Base-by-base conservation (phyloP, 1,140 invertebrate species). In the Subanguina moxae region DNA sequence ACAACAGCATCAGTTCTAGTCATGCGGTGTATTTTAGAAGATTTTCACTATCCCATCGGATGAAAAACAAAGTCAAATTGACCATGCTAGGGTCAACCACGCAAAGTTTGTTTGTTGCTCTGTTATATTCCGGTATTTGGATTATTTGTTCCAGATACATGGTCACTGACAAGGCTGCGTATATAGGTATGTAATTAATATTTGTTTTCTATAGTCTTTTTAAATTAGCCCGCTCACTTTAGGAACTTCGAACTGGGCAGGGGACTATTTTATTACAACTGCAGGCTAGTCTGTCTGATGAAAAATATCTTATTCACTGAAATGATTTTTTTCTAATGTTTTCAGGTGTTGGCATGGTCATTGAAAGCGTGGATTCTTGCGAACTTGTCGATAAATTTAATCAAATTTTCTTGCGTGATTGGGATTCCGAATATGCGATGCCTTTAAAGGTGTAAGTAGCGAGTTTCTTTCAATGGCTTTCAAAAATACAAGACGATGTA, bases 191-290 rank as follows among this genome's bases (percentile, higher is more conserved):
- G 43, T 56, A 1, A 57, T 19, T 28, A 25, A n/a, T n/a, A n/a
- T n/a, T n/a, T n/a, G n/a, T n/a, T n/a, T n/a, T n/a, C n/a, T n/a
- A n/a, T n/a, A n/a, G n/a, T n/a, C n/a, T n/a, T n/a, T n/a, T n/a
- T n/a, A 38, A 1, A 27, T 57, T 38, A 5, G 43, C 21, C 32
- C 9, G 32, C 28, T 21, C 28, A 23, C 11, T 38, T 38, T n/a
- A 70, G 68, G 68, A 19, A 97, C 94, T 0, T 96, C 92, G 32
- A 98, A 98, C 85, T 98, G 94, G 94, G 91, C 91, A 9, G 93
- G 90, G 0, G 94, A 97, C 84, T 98, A 98, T 84, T 98, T 97
- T 78, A 89, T 88, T 0, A 86, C 88, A 75, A 97, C 93, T 0
- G 94, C 89, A 8, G 94, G 94, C 64, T 11, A 38, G 88, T 92